These are phyloP conservation scores for Cynopterus sphinx DNA, from an alignment of 2,797 vertebrate genomes.

Conservation along the genomic window DNA sequence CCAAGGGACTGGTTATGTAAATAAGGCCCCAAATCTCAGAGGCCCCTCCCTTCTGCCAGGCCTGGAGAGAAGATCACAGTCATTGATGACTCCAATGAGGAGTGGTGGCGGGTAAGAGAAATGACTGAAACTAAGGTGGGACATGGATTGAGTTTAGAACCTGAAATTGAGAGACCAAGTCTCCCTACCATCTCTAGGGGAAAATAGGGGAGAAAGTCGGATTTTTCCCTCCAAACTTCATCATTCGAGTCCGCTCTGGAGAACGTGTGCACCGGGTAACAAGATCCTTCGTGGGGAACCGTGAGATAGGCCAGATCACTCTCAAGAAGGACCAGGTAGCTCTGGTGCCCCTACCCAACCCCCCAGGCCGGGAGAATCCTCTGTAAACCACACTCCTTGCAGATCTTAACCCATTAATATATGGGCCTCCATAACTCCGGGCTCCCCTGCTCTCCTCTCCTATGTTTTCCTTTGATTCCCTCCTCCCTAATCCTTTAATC, in stretches of 20 bases:
- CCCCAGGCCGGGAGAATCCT: background rate
- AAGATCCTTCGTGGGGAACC: constrained; percentile 94
- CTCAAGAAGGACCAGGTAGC: constrained; percentile 92
- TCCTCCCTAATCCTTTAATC: background rate
- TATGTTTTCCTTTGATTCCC: background rate
- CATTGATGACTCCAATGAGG: constrained; percentile 97
- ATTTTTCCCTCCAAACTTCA: constrained; percentile 92
- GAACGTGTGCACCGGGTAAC: constrained; percentile 93
- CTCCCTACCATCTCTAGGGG: constrained; percentile 83
- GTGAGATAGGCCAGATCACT: constrained; percentile 96
- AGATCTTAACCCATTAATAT: background rate
- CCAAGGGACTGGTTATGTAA: background rate
- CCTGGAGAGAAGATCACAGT: constrained; percentile 97
- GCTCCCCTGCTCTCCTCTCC: background rate
- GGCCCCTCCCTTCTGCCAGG: constrained; percentile 82
- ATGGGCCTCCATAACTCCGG: background rate
- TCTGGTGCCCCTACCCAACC: background rate
- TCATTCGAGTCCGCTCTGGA: constrained; percentile 92
- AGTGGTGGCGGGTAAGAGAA: constrained; percentile 94
- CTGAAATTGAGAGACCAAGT: background rate
- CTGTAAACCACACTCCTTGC: background rate
- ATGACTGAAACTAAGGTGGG: background rate
- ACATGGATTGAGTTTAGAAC: background rate
- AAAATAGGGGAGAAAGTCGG: constrained; percentile 91
- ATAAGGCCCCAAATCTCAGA: background rate